phyloP scores from a whole-genome alignment of 2,113 vertebrate species.

The Mustela nigripes region DNA sequence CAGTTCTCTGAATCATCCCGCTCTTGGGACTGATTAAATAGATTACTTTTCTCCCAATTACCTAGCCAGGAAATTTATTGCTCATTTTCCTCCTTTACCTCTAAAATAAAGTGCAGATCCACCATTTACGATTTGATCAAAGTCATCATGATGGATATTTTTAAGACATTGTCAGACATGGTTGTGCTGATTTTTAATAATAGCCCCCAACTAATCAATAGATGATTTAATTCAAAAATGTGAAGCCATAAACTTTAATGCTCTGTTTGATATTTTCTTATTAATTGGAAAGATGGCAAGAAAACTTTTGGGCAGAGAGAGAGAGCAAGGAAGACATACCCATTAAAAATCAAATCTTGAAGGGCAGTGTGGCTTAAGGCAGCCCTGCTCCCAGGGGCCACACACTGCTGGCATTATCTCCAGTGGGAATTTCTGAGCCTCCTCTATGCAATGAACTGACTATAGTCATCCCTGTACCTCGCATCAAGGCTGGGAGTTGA shows the following conservation, averaged over 20 bases:
- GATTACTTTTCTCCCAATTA: conserved; percentile 57
- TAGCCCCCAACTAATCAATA: conserved; percentile 81
- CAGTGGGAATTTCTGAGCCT: neutral
- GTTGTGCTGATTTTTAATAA: conserved; percentile 81
- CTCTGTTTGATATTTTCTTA: conserved; percentile 68
- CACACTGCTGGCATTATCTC: rapidly evolving
- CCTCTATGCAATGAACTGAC: rapidly evolving
- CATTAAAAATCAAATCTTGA: neutral
- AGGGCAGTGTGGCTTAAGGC: no score
- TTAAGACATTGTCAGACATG: conserved; percentile 63
- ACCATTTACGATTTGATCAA: conserved; percentile 74
- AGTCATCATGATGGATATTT: conserved; percentile 78
- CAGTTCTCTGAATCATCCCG: conserved; percentile 57
- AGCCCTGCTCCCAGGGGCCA: neutral
- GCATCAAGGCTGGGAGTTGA: neutral
- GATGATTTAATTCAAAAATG: conserved; percentile 82
- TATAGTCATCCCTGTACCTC: neutral
- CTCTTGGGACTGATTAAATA: conserved; percentile 68
- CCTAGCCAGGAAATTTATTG: conserved; percentile 66
- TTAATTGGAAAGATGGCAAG: conserved; percentile 71
- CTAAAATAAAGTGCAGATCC: conserved; percentile 70
- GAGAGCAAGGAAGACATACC: neutral
- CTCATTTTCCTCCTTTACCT: conserved; percentile 63
- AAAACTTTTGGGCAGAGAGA: neutral
- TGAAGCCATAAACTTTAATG: conserved; percentile 73